Base-by-base conservation (phyloP, 2,113 vertebrate genomes). In the Salvelinus alpinus region DNA sequence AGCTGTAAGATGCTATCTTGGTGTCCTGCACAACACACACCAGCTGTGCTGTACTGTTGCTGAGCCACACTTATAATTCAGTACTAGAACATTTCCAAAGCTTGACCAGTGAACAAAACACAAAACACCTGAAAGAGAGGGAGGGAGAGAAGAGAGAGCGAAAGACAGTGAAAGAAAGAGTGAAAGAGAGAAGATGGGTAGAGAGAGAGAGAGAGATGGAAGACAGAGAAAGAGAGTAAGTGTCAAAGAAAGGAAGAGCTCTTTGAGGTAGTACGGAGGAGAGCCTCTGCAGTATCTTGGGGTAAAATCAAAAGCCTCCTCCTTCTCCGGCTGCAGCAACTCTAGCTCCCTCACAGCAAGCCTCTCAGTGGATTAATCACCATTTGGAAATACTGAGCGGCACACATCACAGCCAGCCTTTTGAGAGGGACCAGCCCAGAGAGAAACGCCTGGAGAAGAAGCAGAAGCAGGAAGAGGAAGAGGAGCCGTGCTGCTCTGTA, bases 351-450 rank as follows among this genome's bases (percentile, higher is more conserved):
- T 73, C 82, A 81, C 8, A 74, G 83, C 75, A 60, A 74, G 83
- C 75, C 64, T 82, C 79, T 85, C 87, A 80, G 88, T 87, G 87
- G 85, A 91, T 84, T 87, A 91, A 91, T 91, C 91, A 92, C 89
- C 91, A 92, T 91, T 88, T 74, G 85, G 84, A 86, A 89, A 91
- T 86, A 90, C 70, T 87, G 88, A 89, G 87, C 86, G 65, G 51
- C 51, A 54, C 51, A 54, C 51, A 54, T 54, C 81, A 86, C 89
- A 91, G 91, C 87, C 90, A 87, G 84, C 82, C 64, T 6, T 24
- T 16, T 66, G n/a, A 31, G 68, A 79, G 76, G 78, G 82, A 89
- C 87, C 78, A 85, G 78, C 80, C 77, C 66, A 38, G 64, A 81
- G 82, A 84, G 75, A 80, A 83, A 80, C 4, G 74, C 31, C 51